Percentiles rank a stretch among this genome's conserved stretches.
Evolutionary conservation across 2,888 invertebrate species (phyloP).

Genomic region (Apotomis capreana): DNA sequence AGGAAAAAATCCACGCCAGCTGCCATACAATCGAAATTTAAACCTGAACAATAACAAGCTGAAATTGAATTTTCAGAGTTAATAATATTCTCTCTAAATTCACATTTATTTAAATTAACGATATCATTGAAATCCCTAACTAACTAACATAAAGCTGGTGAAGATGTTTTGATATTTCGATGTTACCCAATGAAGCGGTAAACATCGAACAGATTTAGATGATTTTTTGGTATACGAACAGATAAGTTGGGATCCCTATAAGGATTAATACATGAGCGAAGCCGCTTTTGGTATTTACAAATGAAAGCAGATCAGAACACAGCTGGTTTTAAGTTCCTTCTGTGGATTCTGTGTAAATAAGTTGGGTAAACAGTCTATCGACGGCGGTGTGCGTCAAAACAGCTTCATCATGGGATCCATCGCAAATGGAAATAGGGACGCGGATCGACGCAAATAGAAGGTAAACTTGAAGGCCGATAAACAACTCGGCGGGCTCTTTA

Average conservation of each 20-base stretch:
- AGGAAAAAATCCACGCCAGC: slow-evolving; percentile 21
- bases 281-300: too few relatives aligned
- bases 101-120: neutral
- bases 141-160: too few relatives aligned
- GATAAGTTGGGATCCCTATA: too few relatives aligned
- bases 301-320: too few relatives aligned
- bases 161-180: too few relatives aligned
- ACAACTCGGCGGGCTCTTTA: neutral
- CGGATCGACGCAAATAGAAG: slow-evolving; percentile 9
- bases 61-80: slow-evolving; percentile 15
- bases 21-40: slow-evolving; percentile 20
- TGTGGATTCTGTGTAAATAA: slow-evolving; percentile 8
- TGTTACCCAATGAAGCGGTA: too few relatives aligned
- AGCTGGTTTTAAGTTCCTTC: neutral
- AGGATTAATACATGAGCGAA: too few relatives aligned
- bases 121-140: neutral
- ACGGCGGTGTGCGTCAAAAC: neutral
- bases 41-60: slow-evolving; percentile 7
- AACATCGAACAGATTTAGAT: too few relatives aligned
- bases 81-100: slow-evolving; percentile 6
- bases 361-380: slow-evolving; percentile 4
- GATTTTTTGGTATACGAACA: too few relatives aligned
- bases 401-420: slow-evolving; percentile 17
- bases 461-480: neutral
- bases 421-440: neutral